Evolutionary conservation across 2,113 vertebrate genomes (phyloP).

Genomic region (Campylomormyrus numenius): DNA sequence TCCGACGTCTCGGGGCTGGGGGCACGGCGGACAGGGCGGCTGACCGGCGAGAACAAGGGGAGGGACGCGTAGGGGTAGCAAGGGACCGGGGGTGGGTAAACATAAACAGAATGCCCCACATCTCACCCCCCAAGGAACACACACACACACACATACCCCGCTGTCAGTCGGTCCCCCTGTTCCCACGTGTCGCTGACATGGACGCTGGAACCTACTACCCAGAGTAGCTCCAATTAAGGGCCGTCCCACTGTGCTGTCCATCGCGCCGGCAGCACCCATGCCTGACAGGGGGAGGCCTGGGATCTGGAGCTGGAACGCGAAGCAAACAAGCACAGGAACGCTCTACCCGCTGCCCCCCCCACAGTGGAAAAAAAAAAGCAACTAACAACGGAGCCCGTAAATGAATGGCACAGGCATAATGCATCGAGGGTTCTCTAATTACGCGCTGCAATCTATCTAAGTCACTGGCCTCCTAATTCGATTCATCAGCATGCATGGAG

Average conservation of each 20-base stretch:
- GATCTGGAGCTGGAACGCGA: conserved; percentile 62
- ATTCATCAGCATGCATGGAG: conserved; percentile 70
- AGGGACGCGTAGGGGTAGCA: conserved; percentile 22
- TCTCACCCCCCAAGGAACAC: conserved; percentile 31
- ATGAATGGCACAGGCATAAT: conserved; percentile 61
- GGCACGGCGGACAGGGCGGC: conserved; percentile 33
- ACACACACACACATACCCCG: conserved; percentile 28
- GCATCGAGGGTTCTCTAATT: conserved; percentile 67
- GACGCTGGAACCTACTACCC: conserved; percentile 74
- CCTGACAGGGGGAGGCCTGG: conserved; percentile 90
- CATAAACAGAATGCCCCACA: conserved; percentile 55
- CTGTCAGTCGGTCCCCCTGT: conserved; percentile 64
- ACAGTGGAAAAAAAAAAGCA: conserved; percentile 45
- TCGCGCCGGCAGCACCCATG: conserved; percentile 65
- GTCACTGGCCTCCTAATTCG: conserved; percentile 67
- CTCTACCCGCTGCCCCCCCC: conserved; percentile 29
- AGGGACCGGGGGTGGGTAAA: conserved; percentile 13
- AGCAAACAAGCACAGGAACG: conserved; percentile 51
- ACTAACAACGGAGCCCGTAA: conserved; percentile 59
- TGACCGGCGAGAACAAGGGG: conserved; percentile 47
- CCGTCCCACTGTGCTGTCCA: conserved; percentile 85
- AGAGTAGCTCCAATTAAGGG: conserved; percentile 90
- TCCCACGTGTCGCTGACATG: conserved; percentile 77
- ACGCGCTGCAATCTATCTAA: conserved; percentile 61
- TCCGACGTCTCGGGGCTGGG: neutral